Evolutionary conservation across 2,797 vertebrate genomes (phyloP).

Genomic region (Microctenopoma lineatum): DNA sequence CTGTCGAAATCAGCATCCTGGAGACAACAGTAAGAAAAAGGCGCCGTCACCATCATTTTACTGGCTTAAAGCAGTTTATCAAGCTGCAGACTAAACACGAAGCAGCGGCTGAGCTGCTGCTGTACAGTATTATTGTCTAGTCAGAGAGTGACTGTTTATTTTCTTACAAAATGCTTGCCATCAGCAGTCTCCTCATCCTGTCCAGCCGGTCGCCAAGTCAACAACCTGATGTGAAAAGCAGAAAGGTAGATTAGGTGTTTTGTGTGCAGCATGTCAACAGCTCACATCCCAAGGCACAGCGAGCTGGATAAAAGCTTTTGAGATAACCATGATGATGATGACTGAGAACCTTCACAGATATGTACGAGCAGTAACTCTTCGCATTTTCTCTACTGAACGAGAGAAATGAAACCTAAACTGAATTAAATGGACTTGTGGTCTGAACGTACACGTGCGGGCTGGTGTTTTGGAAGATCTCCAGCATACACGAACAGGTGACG

Average conservation of each 20-base stretch:
- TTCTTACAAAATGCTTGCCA: constrained; percentile 89
- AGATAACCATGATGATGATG: too few relatives aligned
- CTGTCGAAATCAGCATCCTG: constrained; percentile 94
- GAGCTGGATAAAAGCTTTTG: too few relatives aligned
- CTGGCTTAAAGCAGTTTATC: background rate
- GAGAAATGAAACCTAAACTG: background rate
- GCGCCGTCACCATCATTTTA: background rate
- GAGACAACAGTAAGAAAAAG: constrained; percentile 10
- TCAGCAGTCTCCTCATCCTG: constrained; percentile 93
- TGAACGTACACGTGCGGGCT: constrained; percentile 91
- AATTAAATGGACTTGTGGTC: too few relatives aligned
- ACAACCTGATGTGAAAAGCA: constrained; percentile 82
- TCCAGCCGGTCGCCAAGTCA: constrained; percentile 93
- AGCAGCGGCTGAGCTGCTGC: constrained; percentile 1
- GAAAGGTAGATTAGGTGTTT: constrained; percentile 2
- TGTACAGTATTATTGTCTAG: background rate
- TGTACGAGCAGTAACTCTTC: background rate
- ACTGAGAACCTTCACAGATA: too few relatives aligned
- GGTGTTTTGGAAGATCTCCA: constrained; percentile 96
- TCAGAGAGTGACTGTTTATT: constrained; percentile 7
- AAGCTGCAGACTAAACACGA: background rate
- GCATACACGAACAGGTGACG: constrained; percentile 93
- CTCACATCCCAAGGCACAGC: constrained; percentile 5
- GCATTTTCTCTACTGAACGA: background rate
- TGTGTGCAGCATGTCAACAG: background rate